Evolutionary conservation across 2,113 vertebrate species (phyloP), one percentile per base, ranked within the genome.

Genomic region (Catharus fuscescens): DNA sequence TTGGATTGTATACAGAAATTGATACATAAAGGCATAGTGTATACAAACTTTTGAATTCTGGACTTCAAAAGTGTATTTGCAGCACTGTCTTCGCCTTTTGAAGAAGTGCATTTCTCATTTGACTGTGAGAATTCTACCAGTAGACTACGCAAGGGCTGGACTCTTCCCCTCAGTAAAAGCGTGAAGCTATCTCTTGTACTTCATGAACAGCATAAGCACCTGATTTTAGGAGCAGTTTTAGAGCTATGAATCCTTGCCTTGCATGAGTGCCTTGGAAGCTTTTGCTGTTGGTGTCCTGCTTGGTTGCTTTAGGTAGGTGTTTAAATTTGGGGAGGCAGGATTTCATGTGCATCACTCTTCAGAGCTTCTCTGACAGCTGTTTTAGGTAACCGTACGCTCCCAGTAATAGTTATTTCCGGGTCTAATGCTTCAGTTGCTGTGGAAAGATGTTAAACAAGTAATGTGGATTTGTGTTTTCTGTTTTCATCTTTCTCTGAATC

Each of bases 391-490:
- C 4, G 15, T 64, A 56, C 36, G 67, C 29, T 90, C 50, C 26
- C 38, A 73, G 42, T 88, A 80, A 54, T 66, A 56, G 38, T 62
- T 93, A 59, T 47, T 94, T 25, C 47, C 71, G 32, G 34, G 20
- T 83, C 54, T 66, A 66, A 78, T 78, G 76, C 50, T 77, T 94
- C 86, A 77, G 25, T 88, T 88, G 67, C 60, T 77, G 54, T 80
- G 67, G 29, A 28, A 77, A 23, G 71, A n/a, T 73, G 24, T 9
- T 78, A 31, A 87, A 34, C 8, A 69, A 82, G 36, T 76, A 66
- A 84, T 24, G 24, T 52, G 54, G 28, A 54, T 77, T 88, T 80
- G 54, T 54, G 47, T 56, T 92, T 88, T 86, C 67, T 1, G 0
- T 70, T 69, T 57, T 10, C 18, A 83, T 72, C 31, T 80, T 60